Evolutionary conservation across 2,888 invertebrate genomes (phyloP), one percentile per base, ranked within the genome.

Genomic region (Zele albiditarsus): DNA sequence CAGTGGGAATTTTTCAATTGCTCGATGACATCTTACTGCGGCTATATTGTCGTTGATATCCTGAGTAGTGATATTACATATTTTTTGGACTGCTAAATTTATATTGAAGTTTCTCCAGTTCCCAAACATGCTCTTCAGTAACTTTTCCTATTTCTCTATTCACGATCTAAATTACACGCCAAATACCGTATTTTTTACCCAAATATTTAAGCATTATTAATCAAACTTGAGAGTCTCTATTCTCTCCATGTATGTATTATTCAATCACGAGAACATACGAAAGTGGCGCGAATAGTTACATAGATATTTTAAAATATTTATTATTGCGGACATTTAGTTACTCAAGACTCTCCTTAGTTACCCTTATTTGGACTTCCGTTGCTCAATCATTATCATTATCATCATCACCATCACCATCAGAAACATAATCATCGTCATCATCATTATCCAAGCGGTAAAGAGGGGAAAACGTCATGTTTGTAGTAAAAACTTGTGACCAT

Each of bases 331-430:
- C n/a, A 46, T 46, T 46, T 16, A 23, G 31, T 28, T 62, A 66
- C 71, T 60, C 62, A 63, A 72, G 16, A 57, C 33, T 70, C 23
- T 38, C 12, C 20, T 31, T n/a, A 31, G 28, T 68, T n/a, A 69
- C 66, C 70, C 74, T 71, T 74, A 74, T 74, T 74, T 74, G 74
- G 74, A 74, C 74, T 74, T 74, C 71, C 74, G 74, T 38, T 65
- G 70, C 20, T 16, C 38, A 25, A 62, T 42, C 60, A 71, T 71
- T 60, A 71, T 70, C 70, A 70, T 70, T 58, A 58, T 70, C 70
- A 70, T 60, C 70, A 70, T 60, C 58, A 70, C 27, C 60, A 70
- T 57, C 12, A 57, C n/a, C n/a, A 60, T 38, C 38, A 38, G 38
- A 8, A 38, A 38, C 38, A 38, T 38, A 38, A 46, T 65, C 42